A percentile compares a stretch with the other conserved stretches of the same genome.
Conservation (phyloP, 2,113 vertebrate species). For the Coreoperca whiteheadi region DNA sequence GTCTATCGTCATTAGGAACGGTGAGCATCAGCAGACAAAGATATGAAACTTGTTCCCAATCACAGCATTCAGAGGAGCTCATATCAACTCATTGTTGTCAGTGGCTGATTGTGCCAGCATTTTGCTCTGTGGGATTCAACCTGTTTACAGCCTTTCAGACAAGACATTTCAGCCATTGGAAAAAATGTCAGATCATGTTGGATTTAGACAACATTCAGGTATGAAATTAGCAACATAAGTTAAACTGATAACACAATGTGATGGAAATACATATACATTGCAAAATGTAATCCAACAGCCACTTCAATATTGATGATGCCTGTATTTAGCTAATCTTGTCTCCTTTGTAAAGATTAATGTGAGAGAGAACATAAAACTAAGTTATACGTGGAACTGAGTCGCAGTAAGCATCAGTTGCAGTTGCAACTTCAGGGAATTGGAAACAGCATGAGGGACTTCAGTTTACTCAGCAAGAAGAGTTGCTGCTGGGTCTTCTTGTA, state of each 20-base stretch:
- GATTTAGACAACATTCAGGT: conserved; percentile 11
- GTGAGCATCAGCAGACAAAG: conserved; percentile 24
- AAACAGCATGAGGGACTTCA: background rate
- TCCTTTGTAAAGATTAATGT: background rate
- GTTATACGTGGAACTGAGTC: background rate
- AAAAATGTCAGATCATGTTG: conserved; percentile 12
- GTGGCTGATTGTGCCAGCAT: conserved; percentile 11
- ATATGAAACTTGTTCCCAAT: conserved; percentile 28
- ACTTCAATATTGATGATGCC: background rate
- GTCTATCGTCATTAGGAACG: conserved; percentile 34
- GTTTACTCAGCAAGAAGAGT: background rate
- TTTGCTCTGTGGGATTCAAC: conserved; percentile 27
- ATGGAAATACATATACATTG: background rate
- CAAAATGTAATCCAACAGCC: background rate
- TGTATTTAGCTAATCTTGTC: background rate
- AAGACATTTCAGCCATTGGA: background rate
- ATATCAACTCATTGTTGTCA: conserved; percentile 22
- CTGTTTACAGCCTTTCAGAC: conserved; percentile 10
- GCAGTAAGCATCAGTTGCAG: background rate
- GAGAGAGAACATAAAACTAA: background rate
- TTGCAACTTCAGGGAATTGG: background rate
- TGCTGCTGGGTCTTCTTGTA: background rate
- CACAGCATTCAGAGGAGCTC: conserved; percentile 29
- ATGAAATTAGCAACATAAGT: conserved; percentile 12
- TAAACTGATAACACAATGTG: conserved; percentile 10